phyloP scores from a whole-genome alignment of 1,140 invertebrate species.

The Cryptotermes secundus region DNA sequence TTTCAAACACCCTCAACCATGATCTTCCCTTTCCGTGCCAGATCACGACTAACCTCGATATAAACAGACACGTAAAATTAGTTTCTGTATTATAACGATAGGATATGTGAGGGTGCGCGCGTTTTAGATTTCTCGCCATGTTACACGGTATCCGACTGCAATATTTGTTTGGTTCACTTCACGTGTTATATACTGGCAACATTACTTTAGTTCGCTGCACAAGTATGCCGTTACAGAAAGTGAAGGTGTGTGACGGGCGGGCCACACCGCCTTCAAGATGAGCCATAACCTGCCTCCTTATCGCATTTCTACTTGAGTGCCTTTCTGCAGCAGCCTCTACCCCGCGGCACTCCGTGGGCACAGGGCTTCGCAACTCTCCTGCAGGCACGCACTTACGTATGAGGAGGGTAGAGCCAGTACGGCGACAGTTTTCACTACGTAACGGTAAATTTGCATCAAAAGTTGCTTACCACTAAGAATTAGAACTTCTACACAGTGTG shows the following conservation, averaged over 20 bases:
- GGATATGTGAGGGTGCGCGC: not conserved
- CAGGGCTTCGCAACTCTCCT: not conserved
- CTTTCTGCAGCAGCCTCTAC: not conserved
- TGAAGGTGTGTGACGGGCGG: not conserved
- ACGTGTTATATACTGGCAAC: not conserved
- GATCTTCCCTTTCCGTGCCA: too few species aligned
- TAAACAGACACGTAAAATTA: too few species aligned
- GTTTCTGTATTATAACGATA: not conserved
- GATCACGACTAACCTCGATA: too few species aligned
- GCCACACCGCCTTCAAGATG: not conserved
- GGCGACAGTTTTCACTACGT: too few species aligned
- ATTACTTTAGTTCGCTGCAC: not conserved
- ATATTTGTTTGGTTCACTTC: not conserved
- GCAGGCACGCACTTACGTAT: too few species aligned
- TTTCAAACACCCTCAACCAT: not conserved
- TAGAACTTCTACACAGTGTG: too few species aligned
- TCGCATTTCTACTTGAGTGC: conserved; percentile 11
- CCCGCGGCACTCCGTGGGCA: not conserved
- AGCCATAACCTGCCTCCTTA: conserved; percentile 3
- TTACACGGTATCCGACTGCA: too few species aligned
- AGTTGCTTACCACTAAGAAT: too few species aligned
- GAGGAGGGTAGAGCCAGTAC: too few species aligned
- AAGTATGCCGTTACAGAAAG: not conserved
- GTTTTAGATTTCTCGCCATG: not conserved
- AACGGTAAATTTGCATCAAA: too few species aligned